Conservation (phyloP, 2,888 invertebrate genomes). For the Diaprepes abbreviatus region DNA sequence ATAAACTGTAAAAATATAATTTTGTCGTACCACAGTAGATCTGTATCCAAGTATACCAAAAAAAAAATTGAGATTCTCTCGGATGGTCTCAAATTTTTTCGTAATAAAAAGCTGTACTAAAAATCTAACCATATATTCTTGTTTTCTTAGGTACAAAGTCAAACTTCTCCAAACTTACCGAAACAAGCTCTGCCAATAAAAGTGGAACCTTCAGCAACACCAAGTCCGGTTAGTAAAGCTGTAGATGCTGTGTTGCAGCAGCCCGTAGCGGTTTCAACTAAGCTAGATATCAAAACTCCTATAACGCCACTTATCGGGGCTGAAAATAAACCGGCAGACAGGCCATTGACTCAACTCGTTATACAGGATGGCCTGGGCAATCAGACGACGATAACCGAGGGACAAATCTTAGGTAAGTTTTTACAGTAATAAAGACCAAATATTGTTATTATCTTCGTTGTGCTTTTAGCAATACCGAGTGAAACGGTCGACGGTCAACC, state of each 20-base stretch:
- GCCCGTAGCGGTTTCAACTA: not conserved
- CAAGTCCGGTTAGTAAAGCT: not conserved
- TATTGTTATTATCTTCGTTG: not conserved
- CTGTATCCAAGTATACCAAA: no score
- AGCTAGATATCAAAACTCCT: not conserved
- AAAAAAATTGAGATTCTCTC: no score
- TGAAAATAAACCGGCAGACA: slow-evolving; percentile 51
- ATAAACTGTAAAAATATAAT: no score
- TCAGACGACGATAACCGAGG: slow-evolving; percentile 70
- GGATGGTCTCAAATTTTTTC: no score
- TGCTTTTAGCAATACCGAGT: slow-evolving; percentile 76
- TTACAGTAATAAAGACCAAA: no score
- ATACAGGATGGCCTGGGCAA: slow-evolving; percentile 67
- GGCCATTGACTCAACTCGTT: slow-evolving; percentile 64
- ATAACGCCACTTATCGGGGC: not conserved
- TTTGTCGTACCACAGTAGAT: no score
- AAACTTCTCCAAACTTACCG: slow-evolving; percentile 8
- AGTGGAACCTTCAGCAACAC: slow-evolving; percentile 3
- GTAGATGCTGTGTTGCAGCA: not conserved
- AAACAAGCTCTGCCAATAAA: slow-evolving; percentile 11
- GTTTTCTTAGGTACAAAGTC: slow-evolving; percentile 9
- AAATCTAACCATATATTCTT: no score
- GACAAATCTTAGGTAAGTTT: slow-evolving; percentile 70
- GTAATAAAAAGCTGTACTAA: no score
- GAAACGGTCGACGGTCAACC: slow-evolving; percentile 78